phyloP scores from a whole-genome alignment of 2,113 vertebrate genomes.

The Pteronura brasiliensis region DNA sequence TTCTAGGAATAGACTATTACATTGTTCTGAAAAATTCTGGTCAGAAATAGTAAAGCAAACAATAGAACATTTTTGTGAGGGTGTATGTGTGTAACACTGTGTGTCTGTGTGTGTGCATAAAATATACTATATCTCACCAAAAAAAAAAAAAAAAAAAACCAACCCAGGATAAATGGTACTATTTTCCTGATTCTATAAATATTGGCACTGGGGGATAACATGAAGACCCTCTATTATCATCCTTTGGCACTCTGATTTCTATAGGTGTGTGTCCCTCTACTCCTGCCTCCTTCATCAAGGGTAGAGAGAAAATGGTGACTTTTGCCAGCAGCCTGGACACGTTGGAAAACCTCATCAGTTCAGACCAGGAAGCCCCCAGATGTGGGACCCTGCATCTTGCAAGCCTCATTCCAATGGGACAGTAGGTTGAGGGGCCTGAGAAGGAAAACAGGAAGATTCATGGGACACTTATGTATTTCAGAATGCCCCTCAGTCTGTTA shows the following conservation, averaged over 20 bases:
- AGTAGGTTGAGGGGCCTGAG: neutral
- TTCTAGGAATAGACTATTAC: neutral
- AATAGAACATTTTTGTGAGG: neutral
- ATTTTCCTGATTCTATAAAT: neutral
- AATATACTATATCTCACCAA: neutral
- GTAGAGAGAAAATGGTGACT: neutral
- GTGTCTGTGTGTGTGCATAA: neutral
- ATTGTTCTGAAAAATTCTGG: neutral
- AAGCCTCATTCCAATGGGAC: neutral
- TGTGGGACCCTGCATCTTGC: neutral
- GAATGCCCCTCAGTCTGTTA: neutral
- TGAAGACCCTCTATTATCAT: neutral
- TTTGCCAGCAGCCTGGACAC: neutral
- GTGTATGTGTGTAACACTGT: neutral
- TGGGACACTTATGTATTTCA: neutral
- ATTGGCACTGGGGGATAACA: rapidly evolving
- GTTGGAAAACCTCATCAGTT: neutral
- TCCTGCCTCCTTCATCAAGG: neutral
- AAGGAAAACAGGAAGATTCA: neutral
- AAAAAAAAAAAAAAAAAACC: too few relatives aligned
- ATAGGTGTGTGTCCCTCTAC: neutral
- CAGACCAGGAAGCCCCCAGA: neutral
- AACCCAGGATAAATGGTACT: neutral
- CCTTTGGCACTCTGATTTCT: neutral
- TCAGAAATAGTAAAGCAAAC: neutral